These are phyloP conservation scores for Callaeas wilsoni DNA, from an alignment of 2,113 vertebrate genomes.

Conservation along the genomic window DNA sequence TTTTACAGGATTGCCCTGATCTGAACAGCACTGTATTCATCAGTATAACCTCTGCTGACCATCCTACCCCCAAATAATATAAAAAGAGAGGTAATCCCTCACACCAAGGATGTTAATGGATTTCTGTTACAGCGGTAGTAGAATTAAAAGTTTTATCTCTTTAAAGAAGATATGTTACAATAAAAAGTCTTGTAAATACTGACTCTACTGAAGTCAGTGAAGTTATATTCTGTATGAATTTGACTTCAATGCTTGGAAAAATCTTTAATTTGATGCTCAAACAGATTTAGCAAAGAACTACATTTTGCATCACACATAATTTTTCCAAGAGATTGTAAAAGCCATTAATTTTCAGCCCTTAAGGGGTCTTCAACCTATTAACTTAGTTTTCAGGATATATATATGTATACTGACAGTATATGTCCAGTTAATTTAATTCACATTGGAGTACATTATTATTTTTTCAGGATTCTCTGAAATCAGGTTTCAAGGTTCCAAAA, in stretches of 20 bases:
- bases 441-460: slow-evolving; percentile 11
- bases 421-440: slow-evolving; percentile 58
- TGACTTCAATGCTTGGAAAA: neutral
- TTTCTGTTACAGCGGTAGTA: neutral
- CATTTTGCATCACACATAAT: neutral
- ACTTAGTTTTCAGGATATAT: neutral
- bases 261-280: neutral
- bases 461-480: neutral
- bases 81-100: neutral
- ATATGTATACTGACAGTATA: neutral
- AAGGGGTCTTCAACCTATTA: neutral
- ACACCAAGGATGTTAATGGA: neutral
- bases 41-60: neutral
- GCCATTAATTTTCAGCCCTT: neutral
- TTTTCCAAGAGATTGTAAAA: neutral
- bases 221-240: neutral
- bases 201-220: neutral
- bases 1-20: neutral
- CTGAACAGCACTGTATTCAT: neutral
- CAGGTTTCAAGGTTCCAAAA: neutral
- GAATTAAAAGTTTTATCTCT: neutral
- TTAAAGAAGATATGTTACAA: neutral
- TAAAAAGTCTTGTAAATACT: neutral
- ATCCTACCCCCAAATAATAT: neutral
- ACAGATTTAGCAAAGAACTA: neutral